Evolutionary conservation across 2,888 invertebrate species (phyloP).

Genomic region (Brachypterus glaber): DNA sequence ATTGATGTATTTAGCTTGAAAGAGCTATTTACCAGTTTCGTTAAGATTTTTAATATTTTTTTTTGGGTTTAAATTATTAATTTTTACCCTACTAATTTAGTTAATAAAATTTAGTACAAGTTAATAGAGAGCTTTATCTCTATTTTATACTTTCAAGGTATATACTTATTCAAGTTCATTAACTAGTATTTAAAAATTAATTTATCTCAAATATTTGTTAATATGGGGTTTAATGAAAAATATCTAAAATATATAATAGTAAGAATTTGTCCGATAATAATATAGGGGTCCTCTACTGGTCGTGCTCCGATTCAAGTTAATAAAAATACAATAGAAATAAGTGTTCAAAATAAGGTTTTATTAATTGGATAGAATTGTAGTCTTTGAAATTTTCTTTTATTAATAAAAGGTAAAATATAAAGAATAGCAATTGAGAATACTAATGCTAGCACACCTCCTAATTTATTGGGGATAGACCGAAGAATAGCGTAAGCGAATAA

Average conservation of each 20-base stretch:
- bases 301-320: constrained; percentile 64
- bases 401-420: constrained; percentile 50
- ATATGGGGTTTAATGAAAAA: constrained; percentile 47
- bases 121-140: too few relatives aligned
- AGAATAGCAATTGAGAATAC: constrained; percentile 58
- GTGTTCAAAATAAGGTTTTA: constrained; percentile 51
- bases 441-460: constrained; percentile 64
- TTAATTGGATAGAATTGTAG: constrained; percentile 53
- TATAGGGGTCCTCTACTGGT: constrained; percentile 58
- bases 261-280: constrained; percentile 51
- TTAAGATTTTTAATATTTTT: constrained; percentile 54
- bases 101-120: too few relatives aligned
- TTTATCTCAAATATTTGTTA: constrained; percentile 48
- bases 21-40: constrained; percentile 53
- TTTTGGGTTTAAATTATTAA: constrained; percentile 45
- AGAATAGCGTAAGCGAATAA: constrained; percentile 73
- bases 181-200: constrained; percentile 44
- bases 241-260: constrained; percentile 51
- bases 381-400: constrained; percentile 47
- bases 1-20: constrained; percentile 60
- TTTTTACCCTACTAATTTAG: constrained; percentile 33
- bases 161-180: constrained; percentile 58
- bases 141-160: constrained; percentile 64
- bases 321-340: constrained; percentile 48
- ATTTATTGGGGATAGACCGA: constrained; percentile 70